Evolutionary conservation across 2,113 vertebrate species (phyloP), one percentile per base, ranked within the genome.

Genomic region (Crocuta crocuta): DNA sequence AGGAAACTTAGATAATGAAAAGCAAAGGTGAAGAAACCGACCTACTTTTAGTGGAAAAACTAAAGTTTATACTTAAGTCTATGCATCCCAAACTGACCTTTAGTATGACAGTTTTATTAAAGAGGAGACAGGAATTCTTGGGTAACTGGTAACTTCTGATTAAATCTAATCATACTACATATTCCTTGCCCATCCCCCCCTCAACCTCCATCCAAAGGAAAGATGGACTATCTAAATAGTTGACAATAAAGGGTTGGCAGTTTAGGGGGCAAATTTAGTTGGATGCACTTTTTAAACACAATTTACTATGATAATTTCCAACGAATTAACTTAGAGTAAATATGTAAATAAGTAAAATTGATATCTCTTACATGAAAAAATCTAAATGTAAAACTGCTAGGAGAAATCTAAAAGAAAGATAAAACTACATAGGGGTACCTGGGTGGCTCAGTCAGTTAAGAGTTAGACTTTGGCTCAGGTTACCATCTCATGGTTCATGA

Each of bases 1-100:
- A 91, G 55, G 50, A 94, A 76, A 88, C 1, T 85, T 81, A 76
- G 50, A 80, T 70, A 76, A 76, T 91, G 31, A 88, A 93, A 85
- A 91, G 16, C 66, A 84, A 95, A 78, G 55, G 13, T 87, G 19
- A 91, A 66, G 91, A 80, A 84, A 45, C 9, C 78, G 26, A 61
- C 8, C 45, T 26, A 73, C 1, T 71, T 53, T 39, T 91, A 13
- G 19, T 85, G 33, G 74, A 17, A 81, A 84, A 89, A 63, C 16
- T 74, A 33, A 85, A 66, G 10, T 35, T 76, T 10, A 16, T 84
- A 78, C 43, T 24, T 24, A 76, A 45, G 33, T 84, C 19, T 50
- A 4, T 85, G 11, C 16, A 35, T 70, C 55, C 58, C 58, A 82
- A 87, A 61, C 53, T 58, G 11, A 74, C 58, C n/a, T 89, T 87